Evolutionary conservation across 2,888 invertebrate species (phyloP).

Genomic region (Apotomis turbidana): DNA sequence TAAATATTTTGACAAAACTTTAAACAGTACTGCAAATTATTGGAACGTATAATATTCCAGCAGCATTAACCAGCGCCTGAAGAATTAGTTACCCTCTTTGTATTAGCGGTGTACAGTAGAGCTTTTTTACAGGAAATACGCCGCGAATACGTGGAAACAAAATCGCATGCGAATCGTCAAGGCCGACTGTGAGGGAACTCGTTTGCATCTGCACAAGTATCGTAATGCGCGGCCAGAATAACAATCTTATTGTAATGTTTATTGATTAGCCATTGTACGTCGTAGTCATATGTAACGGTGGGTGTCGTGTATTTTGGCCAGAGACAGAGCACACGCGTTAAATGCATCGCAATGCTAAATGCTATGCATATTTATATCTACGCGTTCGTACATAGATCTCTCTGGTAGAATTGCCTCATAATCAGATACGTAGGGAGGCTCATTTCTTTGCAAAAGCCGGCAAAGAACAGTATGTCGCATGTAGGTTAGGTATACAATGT

Average conservation of each 20-base stretch:
- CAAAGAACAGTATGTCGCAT: too few species aligned
- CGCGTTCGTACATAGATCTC: too few species aligned
- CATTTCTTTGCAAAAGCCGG: too few species aligned
- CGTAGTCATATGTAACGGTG: not conserved
- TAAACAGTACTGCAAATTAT: too few species aligned
- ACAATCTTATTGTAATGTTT: conserved; percentile 17
- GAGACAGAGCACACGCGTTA: not conserved
- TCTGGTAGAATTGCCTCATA: too few species aligned
- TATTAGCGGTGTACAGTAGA: not conserved
- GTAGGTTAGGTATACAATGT: too few species aligned
- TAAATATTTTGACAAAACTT: too few species aligned
- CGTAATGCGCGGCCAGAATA: conserved; percentile 16
- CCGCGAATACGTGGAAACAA: conserved; percentile 3
- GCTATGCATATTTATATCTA: too few species aligned
- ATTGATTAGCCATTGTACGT: conserved; percentile 26
- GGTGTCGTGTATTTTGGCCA: not conserved
- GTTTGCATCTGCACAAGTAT: conserved; percentile 23
- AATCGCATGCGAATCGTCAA: conserved; percentile 20
- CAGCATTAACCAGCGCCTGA: too few species aligned
- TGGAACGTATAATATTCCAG: too few species aligned
- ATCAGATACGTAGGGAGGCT: too few species aligned
- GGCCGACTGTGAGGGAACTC: conserved; percentile 5
- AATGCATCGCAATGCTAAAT: too few species aligned
- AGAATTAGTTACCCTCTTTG: not conserved
- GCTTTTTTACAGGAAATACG: conserved; percentile 2